A percentile compares a stretch with the other conserved stretches of the same genome.
Conservation (phyloP, 2,888 invertebrate species). For the Idaea straminata region DNA sequence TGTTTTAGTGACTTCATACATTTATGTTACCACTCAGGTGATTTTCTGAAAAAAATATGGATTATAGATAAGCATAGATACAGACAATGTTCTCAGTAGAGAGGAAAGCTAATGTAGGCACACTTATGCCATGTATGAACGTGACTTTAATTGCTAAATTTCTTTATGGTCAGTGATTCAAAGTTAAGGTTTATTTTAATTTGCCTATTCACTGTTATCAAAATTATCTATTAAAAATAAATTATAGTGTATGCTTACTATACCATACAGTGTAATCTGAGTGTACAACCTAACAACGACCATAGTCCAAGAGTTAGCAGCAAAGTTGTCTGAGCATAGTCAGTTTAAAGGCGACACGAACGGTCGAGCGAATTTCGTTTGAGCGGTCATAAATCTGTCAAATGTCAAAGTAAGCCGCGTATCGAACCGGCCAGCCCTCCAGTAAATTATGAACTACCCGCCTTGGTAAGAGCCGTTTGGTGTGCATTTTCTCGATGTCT, state of each 20-base stretch:
- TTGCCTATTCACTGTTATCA: too few relatives aligned
- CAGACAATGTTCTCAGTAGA: too few relatives aligned
- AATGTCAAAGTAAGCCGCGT: slow-evolving; percentile 76
- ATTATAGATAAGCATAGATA: too few relatives aligned
- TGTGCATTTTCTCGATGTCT: slow-evolving; percentile 12
- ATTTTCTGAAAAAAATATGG: too few relatives aligned
- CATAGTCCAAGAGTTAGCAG: slow-evolving; percentile 30
- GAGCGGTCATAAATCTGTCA: slow-evolving; percentile 77
- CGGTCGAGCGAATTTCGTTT: slow-evolving; percentile 61
- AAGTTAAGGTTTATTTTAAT: too few relatives aligned
- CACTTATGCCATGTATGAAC: too few relatives aligned
- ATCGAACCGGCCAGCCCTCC: slow-evolving; percentile 68
- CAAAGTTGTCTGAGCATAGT: slow-evolving; percentile 21
- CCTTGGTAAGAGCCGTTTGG: slow-evolving; percentile 21
- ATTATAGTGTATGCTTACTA: too few relatives aligned
- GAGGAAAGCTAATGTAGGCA: too few relatives aligned
- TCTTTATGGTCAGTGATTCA: too few relatives aligned
- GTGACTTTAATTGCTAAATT: too few relatives aligned
- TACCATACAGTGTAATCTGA: too few relatives aligned
- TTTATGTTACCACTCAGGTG: background rate
- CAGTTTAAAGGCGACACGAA: slow-evolving; percentile 47
- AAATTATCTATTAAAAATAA: too few relatives aligned
- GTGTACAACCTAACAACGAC: slow-evolving; percentile 5
- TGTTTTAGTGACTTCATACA: background rate
- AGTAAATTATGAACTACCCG: slow-evolving; percentile 70